Conservation (phyloP, 2,113 vertebrate genomes). For the Rhea americana region DNA sequence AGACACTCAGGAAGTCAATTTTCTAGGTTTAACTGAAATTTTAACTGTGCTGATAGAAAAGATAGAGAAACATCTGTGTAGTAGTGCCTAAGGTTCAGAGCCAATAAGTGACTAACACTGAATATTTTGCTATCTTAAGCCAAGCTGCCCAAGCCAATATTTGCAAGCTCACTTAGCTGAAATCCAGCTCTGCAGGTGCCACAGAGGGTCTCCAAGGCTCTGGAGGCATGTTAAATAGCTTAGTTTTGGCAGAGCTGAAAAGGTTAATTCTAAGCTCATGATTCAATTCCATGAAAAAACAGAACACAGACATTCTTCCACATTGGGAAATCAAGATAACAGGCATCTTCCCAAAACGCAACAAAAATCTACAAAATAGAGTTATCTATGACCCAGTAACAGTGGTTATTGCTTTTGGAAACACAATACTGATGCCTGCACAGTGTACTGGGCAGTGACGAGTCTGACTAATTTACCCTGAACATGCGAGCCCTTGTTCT, state of each 20-base stretch:
- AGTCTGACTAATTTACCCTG: neutral
- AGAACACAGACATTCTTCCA: neutral
- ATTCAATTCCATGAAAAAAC: neutral
- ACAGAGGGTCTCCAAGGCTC: too few relatives aligned
- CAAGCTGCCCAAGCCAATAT: neutral
- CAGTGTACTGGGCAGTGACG: neutral
- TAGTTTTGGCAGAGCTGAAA: neutral
- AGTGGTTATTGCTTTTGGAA: neutral
- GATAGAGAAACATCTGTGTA: neutral
- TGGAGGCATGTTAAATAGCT: neutral
- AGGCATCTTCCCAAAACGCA: too few relatives aligned
- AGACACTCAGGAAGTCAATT: neutral
- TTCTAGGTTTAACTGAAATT: neutral
- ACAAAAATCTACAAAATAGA: neutral
- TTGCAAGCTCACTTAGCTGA: neutral
- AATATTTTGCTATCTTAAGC: neutral
- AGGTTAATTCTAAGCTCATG: neutral
- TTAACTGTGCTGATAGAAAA: neutral
- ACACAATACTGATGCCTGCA: accelerated
- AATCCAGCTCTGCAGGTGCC: neutral
- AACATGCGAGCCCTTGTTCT: neutral
- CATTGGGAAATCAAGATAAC: neutral
- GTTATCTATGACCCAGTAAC: neutral
- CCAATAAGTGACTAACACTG: neutral
- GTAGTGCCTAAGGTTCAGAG: neutral